A percentile compares a stretch with the other conserved stretches of the same genome.
Conservation (phyloP, 2,888 invertebrate species). For the Chloroclysta siterata region DNA sequence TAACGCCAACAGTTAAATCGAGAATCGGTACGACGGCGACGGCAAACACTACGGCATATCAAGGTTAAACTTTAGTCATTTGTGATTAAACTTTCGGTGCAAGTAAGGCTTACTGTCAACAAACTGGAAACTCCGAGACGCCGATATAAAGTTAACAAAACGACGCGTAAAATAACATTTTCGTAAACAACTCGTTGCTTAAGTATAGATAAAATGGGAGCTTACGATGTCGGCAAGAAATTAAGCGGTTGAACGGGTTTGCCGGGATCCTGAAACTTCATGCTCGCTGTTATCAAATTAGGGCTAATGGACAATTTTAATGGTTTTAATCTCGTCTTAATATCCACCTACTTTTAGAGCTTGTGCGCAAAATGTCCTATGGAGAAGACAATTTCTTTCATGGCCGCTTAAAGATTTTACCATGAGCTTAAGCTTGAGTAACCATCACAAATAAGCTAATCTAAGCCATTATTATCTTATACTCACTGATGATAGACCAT, state of each 20-base stretch:
- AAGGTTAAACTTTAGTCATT: constrained; percentile 9
- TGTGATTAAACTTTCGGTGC: constrained; percentile 14
- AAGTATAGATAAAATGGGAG: constrained; percentile 41
- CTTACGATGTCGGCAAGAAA: constrained; percentile 40
- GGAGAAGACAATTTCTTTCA: constrained; percentile 6
- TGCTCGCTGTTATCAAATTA: constrained; percentile 30
- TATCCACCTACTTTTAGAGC: constrained; percentile 14
- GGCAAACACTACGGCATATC: constrained; percentile 6
- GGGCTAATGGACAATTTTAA: constrained; percentile 30
- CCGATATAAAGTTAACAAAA: constrained; percentile 45
- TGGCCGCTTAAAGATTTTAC: background rate
- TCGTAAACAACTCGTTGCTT: constrained; percentile 42
- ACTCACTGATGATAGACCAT: too few species aligned
- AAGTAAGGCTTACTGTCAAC: constrained; percentile 36
- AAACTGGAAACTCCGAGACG: constrained; percentile 42
- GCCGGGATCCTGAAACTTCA: constrained; percentile 15
- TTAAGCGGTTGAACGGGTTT: constrained; percentile 37
- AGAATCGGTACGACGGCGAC: constrained; percentile 6
- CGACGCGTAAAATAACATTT: constrained; percentile 45
- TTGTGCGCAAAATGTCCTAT: constrained; percentile 2
- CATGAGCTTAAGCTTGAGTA: background rate
- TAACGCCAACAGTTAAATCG: constrained; percentile 14
- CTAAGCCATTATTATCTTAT: too few species aligned
- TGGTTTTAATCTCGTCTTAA: constrained; percentile 21
- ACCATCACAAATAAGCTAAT: too few species aligned